phyloP scores from a whole-genome alignment of 2,113 vertebrate species.

The Sterrhoptilus dennistouni region DNA sequence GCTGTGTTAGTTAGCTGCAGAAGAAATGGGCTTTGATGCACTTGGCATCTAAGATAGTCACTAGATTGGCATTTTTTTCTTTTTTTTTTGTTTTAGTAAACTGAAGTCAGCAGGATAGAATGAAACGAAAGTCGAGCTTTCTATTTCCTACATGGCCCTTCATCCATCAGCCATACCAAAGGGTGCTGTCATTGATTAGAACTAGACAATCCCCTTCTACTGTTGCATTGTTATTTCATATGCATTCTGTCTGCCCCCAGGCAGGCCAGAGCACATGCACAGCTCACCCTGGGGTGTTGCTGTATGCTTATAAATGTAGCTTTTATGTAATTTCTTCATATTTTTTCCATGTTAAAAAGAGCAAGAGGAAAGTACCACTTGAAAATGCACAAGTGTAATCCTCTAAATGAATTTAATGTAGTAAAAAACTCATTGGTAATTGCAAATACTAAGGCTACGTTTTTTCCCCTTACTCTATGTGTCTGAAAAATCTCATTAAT shows the following conservation, averaged over 20 bases:
- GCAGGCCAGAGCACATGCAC: not conserved
- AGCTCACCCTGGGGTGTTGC: not conserved
- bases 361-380: not conserved
- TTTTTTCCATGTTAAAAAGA: not conserved
- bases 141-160: not conserved
- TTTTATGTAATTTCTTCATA: not conserved
- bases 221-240: not conserved
- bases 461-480: not conserved
- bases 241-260: not conserved
- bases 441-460: not conserved
- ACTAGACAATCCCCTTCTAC: not conserved
- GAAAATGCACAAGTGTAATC: not conserved
- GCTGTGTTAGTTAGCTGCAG: not conserved
- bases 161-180: not conserved
- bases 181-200: not conserved
- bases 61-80: not conserved
- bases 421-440: not conserved
- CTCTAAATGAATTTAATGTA: conserved; percentile 6
- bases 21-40: not conserved
- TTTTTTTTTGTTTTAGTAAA: not conserved
- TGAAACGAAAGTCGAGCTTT: not conserved
- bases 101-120: not conserved
- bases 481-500: conserved; percentile 33
- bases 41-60: not conserved
- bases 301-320: not conserved